Conservation (phyloP, 2,797 vertebrate genomes). For the Craterocephalus amniculus region DNA sequence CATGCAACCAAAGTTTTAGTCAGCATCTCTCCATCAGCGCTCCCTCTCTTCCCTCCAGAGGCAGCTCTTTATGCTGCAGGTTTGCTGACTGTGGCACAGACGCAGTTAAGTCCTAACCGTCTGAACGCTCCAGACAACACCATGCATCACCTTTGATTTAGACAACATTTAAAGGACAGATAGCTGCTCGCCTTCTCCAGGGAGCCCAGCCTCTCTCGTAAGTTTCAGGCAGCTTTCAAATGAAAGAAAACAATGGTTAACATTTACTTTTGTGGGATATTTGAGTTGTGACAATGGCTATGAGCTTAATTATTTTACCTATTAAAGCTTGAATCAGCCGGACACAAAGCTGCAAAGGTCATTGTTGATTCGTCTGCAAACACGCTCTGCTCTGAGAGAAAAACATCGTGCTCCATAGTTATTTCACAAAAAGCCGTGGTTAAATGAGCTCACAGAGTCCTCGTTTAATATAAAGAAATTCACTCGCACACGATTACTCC, state of each 20-base stretch:
- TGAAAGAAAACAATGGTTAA: constrained; percentile 35
- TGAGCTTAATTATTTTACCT: constrained; percentile 18
- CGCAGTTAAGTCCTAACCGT: constrained; percentile 53
- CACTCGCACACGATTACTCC: constrained; percentile 26
- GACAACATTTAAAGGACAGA: constrained; percentile 49
- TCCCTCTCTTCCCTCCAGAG: constrained; percentile 26
- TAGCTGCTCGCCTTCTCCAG: constrained; percentile 35
- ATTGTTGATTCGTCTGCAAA: constrained; percentile 29
- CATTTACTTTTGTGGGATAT: constrained; percentile 32
- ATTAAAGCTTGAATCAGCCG: constrained; percentile 28
- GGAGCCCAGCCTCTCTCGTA: constrained; percentile 34
- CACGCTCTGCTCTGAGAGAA: not conserved
- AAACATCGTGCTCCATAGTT: constrained; percentile 1
- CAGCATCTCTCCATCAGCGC: constrained; percentile 12
- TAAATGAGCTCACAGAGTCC: constrained; percentile 31
- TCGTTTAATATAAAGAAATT: constrained; percentile 41
- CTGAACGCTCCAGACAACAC: constrained; percentile 40
- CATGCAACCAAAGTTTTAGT: not conserved
- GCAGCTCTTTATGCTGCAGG: constrained; percentile 26
- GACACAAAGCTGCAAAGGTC: constrained; percentile 29
- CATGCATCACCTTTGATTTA: constrained; percentile 36
- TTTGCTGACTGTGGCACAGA: constrained; percentile 43
- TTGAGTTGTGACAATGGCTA: constrained; percentile 7
- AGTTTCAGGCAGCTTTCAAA: constrained; percentile 30
- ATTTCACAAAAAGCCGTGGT: constrained; percentile 21